phyloP scores from a whole-genome alignment of 2,888 invertebrate species.

The Rhyacophila evoluta region DNA sequence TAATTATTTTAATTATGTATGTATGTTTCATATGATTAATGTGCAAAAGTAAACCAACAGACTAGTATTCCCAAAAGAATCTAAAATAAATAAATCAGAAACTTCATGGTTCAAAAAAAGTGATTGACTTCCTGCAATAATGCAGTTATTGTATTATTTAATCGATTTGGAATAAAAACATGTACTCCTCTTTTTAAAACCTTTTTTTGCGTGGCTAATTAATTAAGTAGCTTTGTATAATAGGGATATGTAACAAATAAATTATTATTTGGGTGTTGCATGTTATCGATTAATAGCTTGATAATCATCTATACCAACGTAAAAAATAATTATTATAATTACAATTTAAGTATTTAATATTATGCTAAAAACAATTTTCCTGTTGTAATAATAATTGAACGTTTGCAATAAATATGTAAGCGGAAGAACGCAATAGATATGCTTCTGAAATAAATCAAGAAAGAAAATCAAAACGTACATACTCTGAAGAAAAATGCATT shows the following conservation, averaged over 20 bases:
- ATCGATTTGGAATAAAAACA: no score
- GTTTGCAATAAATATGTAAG: not conserved
- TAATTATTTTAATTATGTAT: no score
- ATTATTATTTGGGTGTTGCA: not conserved
- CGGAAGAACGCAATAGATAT: not conserved
- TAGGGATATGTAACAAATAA: not conserved
- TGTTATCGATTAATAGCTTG: not conserved
- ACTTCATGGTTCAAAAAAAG: no score
- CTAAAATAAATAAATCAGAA: no score
- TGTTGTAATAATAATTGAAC: not conserved
- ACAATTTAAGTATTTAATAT: not conserved
- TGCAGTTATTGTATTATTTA: no score
- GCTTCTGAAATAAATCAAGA: not conserved
- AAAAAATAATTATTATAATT: not conserved
- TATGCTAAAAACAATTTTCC: not conserved
- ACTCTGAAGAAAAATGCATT: not conserved
- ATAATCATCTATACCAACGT: not conserved
- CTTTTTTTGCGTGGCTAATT: no score
- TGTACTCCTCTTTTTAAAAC: no score
- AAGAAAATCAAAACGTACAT: not conserved
- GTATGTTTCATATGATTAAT: no score
- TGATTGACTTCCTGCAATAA: no score
- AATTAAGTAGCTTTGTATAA: not conserved
- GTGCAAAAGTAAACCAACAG: no score
- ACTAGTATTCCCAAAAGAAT: no score